These are phyloP conservation scores for Candoia aspera DNA, from an alignment of 2,113 vertebrate species.

Conservation along the genomic window DNA sequence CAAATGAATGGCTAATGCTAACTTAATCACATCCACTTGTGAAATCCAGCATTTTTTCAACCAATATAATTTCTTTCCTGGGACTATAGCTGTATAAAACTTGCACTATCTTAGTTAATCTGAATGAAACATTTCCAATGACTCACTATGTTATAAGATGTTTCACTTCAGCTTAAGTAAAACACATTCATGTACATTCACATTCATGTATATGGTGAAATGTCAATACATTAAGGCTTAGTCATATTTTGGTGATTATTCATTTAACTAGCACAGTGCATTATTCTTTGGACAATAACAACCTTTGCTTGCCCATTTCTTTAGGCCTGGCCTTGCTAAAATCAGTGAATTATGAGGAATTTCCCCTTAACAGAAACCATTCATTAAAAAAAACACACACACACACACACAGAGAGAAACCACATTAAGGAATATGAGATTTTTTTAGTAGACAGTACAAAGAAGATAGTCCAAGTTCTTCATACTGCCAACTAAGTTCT, in stretches of 20 bases:
- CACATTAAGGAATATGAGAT: conserved; percentile 13
- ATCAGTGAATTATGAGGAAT: conserved; percentile 6
- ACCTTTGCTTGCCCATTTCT: neutral
- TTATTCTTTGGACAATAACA: neutral
- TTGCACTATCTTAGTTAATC: neutral
- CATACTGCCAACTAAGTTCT: conserved; percentile 3
- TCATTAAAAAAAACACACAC: conserved; percentile 9
- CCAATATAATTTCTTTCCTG: neutral
- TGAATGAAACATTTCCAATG: neutral
- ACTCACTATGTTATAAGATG: neutral
- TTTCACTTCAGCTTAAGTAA: neutral
- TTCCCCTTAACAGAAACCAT: conserved; percentile 2
- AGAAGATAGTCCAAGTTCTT: neutral
- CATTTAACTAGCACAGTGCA: neutral
- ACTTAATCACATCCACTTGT: conserved; percentile 7
- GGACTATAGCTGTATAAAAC: neutral
- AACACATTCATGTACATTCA: neutral
- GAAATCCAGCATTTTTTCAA: neutral
- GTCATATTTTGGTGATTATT: neutral
- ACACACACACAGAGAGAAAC: too few species aligned
- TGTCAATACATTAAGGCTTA: neutral
- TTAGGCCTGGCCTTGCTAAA: neutral
- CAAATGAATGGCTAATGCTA: neutral
- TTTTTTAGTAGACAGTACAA: conserved; percentile 14
- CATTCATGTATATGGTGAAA: neutral